Evolutionary conservation across 92 coral and sea anemone species (phyloP).

Genomic region (Diadumene lineata): DNA sequence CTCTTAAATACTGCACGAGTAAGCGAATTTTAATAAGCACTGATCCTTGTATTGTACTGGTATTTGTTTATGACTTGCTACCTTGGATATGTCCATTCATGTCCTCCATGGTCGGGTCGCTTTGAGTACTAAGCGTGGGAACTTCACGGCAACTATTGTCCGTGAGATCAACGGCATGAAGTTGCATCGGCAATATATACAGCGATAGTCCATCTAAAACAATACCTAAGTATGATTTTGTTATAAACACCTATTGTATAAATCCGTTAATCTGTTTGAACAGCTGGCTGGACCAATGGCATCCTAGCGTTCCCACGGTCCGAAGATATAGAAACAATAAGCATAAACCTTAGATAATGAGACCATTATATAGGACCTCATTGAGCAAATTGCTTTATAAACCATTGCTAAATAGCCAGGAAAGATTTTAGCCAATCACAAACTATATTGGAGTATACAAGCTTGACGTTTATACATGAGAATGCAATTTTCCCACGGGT

Average conservation of each 20-base stretch:
- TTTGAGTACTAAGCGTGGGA: constrained; percentile 72
- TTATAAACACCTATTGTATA: constrained; percentile 63
- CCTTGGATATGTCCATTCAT: background rate
- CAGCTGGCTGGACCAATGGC: constrained; percentile 65
- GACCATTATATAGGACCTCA: constrained; percentile 35
- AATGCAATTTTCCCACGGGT: constrained; percentile 75
- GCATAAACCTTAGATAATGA: constrained; percentile 55
- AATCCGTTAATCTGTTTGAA: constrained; percentile 47
- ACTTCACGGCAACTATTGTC: constrained; percentile 65
- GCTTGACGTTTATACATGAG: constrained; percentile 33
- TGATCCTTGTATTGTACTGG: no score
- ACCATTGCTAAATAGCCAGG: background rate
- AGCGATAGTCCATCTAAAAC: constrained; percentile 54
- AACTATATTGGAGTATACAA: constrained; percentile 40
- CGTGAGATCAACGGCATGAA: constrained; percentile 35
- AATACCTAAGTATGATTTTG: constrained; percentile 74
- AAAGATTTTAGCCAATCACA: constrained; percentile 55
- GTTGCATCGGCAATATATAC: constrained; percentile 27
- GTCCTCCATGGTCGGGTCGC: background rate
- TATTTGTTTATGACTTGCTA: background rate
- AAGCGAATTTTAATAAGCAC: no score
- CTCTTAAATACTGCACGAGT: no score
- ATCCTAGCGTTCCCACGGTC: constrained; percentile 82
- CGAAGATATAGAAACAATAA: constrained; percentile 52
- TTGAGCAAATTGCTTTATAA: constrained; percentile 7